Conservation (phyloP, 2,888 invertebrate genomes). For the Sesia apiformis region DNA sequence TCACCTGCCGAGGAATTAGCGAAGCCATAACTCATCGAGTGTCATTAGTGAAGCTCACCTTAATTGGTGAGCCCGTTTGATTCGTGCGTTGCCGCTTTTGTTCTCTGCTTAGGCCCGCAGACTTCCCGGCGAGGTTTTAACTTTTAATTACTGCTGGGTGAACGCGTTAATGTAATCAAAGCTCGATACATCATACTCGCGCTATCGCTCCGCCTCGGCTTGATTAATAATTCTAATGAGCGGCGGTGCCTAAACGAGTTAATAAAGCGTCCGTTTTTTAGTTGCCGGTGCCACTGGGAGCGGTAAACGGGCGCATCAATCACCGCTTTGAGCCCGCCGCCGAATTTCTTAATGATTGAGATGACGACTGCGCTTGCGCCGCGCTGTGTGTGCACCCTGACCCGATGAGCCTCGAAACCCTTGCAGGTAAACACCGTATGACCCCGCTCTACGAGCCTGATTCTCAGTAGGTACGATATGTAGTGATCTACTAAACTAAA, state of each 20-base stretch:
- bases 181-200: conserved; percentile 69
- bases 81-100: conserved; percentile 21
- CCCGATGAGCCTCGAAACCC: neutral
- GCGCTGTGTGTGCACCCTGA: conserved; percentile 9
- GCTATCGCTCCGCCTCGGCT: conserved; percentile 66
- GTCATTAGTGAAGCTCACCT: conserved; percentile 32
- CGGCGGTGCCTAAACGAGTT: conserved; percentile 73
- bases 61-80: conserved; percentile 6
- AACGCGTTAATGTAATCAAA: conserved; percentile 72
- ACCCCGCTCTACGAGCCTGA: too few relatives aligned
- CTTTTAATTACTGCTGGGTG: conserved; percentile 64
- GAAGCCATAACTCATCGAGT: conserved; percentile 34
- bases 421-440: too few relatives aligned
- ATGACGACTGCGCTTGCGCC: conserved; percentile 30
- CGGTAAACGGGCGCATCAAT: conserved; percentile 72
- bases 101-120: conserved; percentile 23
- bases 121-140: conserved; percentile 65
- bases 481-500: too few relatives aligned
- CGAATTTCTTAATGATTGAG: conserved; percentile 69
- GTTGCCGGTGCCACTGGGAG: conserved; percentile 56
- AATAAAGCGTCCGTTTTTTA: conserved; percentile 70
- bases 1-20: conserved; percentile 19
- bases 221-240: conserved; percentile 74
- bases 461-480: too few relatives aligned
- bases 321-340: conserved; percentile 67